phyloP scores from a whole-genome alignment of 1,140 invertebrate genomes.

The Maniola jurtina region DNA sequence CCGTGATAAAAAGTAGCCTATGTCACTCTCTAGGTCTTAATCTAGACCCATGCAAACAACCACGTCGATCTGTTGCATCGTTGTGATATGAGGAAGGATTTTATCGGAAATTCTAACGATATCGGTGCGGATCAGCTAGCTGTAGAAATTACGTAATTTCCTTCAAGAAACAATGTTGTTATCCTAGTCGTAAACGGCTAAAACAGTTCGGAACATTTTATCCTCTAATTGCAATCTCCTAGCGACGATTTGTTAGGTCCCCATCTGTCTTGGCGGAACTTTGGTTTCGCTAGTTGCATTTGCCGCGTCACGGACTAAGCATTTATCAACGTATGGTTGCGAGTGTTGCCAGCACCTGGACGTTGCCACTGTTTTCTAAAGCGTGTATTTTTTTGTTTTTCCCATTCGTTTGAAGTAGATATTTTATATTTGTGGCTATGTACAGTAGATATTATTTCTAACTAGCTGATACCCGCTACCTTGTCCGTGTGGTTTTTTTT shows the following conservation, averaged over 20 bases:
- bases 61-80: too few species aligned
- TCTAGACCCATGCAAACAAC: too few species aligned
- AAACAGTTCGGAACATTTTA: constrained; percentile 4
- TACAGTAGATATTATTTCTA: too few species aligned
- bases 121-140: too few species aligned
- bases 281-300: constrained; percentile 17
- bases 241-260: constrained; percentile 18
- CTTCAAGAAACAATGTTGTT: too few species aligned
- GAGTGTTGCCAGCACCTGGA: constrained; percentile 20
- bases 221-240: constrained; percentile 11
- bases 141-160: too few species aligned
- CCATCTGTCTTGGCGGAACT: constrained; percentile 23
- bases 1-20: too few species aligned
- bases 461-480: too few species aligned
- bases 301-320: constrained; percentile 24
- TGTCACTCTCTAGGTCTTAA: too few species aligned
- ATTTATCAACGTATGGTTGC: constrained; percentile 27
- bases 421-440: background rate
- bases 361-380: constrained; percentile 19
- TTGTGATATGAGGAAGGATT: too few species aligned
- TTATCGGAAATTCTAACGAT: too few species aligned
- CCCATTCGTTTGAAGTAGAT: background rate
- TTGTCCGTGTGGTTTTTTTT: too few species aligned
- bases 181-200: background rate
- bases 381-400: constrained; percentile 17